Evolutionary conservation across 2,888 invertebrate genomes (phyloP), one percentile per base, ranked within the genome.

Genomic region (Julus scanicus): DNA sequence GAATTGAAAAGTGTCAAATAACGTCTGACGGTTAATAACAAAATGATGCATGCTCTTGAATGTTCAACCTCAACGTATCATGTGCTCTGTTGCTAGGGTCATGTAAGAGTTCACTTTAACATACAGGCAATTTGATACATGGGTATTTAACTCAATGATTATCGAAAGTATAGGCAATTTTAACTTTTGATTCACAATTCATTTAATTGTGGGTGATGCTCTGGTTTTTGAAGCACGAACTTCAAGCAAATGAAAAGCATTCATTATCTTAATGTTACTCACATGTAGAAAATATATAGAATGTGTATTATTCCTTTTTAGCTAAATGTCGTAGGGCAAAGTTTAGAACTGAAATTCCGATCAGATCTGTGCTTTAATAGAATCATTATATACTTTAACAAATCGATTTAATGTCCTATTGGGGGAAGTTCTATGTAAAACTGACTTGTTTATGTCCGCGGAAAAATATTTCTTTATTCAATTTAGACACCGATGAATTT

Each of bases 1-100:
- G 20, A 63, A 63, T 63, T 63, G 20, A 63, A 63, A 63, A 63
- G 63, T 63, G 63, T 63, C 63, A 63, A 63, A 20, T 63, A 63
- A 63, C 63, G 63, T 63, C 20, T 63, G 63, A 63, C 20, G 63
- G 4, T 63, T 4, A 20, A 63, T 63, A 63, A 63, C n/a, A 63
- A 63, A 63, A 20, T 6, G 63, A 63, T 53, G 53, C 53, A 53
- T 63, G 63, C 63, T n/a, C 63, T 63, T 63, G 63, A 20, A 63
- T n/a, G n/a, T 20, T 63, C 6, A 63, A 63, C 4, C 63, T 63
- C 63, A 63, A 63, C 20, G n/a, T 63, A 0, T 63, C 20, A 8
- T 20, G 5, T 63, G 20, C 63, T 63, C 63, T 63, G 63, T 63
- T 63, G 63, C 63, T 63, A 63, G 63, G 63, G 63, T 63, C 63